Base-by-base conservation (phyloP, 1,140 invertebrate species). In the Stegodyphus mimosarum region DNA sequence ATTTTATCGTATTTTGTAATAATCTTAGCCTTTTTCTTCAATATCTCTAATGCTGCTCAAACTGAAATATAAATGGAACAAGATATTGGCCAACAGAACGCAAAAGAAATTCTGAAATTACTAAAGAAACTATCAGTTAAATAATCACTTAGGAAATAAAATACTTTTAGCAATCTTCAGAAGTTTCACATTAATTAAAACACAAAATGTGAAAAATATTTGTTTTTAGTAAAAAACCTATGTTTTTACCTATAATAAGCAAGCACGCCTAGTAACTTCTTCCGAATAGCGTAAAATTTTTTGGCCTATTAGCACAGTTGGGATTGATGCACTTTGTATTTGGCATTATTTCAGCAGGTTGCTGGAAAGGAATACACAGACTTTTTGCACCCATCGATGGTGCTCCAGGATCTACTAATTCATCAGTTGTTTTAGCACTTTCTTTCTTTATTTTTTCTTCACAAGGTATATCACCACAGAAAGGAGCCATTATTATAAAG, bases 361-460 rank as follows among this genome's bases (percentile, higher is more conserved):
- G 98, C 49, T 97, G 92, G 89, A 99, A 96, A 11, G 99, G 98
- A 89, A 99, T 98, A 90, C 98, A 99, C 0, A 99, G 92, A 48
- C 96, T 95, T 91, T 99, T 99, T 6, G 98, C 99, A 55, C 99
- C 99, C 98, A 99, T 99, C 0, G 97, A 94, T 33, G 98, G 96
- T 64, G 95, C 94, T 66, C 94, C 94, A 87, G 94, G 91, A 88
- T 97, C 96, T 17, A 92, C 92, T 5, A 92, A 92, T 52, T 92
- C 92, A 86, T 91, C 91, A 63, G 63, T 52, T 73, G 88, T 88
- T 94, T 94, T 95, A 15, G 96, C 95, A 91, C 97, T 99, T 81
- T 98, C 96, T 86, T 96, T 94, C 91, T 99, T 99, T 89, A 99
- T 99, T 71, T 93, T 93, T 80, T 99, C 98, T 90, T 99, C 99